These are phyloP conservation scores for Falcunculus frontatus DNA, from an alignment of 2,113 vertebrate genomes.

Conservation along the genomic window DNA sequence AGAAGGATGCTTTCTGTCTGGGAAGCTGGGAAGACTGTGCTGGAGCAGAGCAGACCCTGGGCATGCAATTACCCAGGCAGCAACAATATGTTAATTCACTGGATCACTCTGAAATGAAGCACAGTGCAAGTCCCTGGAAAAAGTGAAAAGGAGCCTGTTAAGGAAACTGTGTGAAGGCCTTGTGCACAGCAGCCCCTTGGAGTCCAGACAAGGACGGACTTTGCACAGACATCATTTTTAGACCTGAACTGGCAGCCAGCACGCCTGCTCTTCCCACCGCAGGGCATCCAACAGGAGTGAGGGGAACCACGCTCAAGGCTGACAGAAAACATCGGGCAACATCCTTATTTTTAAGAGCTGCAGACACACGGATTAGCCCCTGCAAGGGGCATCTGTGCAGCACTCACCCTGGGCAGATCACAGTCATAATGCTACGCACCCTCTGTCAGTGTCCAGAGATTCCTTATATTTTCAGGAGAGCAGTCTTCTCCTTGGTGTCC, in stretches of 20 bases:
- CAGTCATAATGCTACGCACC: fast-evolving
- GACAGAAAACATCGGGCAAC: not conserved
- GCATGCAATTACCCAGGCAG: conserved; percentile 49
- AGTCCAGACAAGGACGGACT: conserved; percentile 41
- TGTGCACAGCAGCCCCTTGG: conserved; percentile 6
- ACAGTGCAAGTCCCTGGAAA: conserved; percentile 44
- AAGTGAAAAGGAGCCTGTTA: conserved; percentile 60
- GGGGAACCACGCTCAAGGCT: not conserved
- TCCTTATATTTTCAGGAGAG: not conserved
- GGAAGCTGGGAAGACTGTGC: not conserved
- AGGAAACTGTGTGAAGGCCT: conserved; percentile 46
- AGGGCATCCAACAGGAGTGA: not conserved
- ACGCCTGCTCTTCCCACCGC: not conserved
- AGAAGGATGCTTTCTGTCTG: conserved; percentile 61
- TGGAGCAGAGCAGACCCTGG: not conserved
- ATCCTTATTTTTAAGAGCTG: not conserved
- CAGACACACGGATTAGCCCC: not conserved
- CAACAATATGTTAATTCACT: conserved; percentile 66
- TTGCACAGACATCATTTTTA: conserved; percentile 21
- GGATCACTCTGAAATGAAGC: conserved; percentile 47
- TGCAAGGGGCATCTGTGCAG: not conserved
- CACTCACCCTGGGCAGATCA: not conserved
- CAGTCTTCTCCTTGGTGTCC: not conserved
- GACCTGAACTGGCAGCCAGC: conserved; percentile 19
- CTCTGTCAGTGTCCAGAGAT: not conserved